phyloP scores from a whole-genome alignment of 2,113 vertebrate species.

The Colossoma macropomum region DNA sequence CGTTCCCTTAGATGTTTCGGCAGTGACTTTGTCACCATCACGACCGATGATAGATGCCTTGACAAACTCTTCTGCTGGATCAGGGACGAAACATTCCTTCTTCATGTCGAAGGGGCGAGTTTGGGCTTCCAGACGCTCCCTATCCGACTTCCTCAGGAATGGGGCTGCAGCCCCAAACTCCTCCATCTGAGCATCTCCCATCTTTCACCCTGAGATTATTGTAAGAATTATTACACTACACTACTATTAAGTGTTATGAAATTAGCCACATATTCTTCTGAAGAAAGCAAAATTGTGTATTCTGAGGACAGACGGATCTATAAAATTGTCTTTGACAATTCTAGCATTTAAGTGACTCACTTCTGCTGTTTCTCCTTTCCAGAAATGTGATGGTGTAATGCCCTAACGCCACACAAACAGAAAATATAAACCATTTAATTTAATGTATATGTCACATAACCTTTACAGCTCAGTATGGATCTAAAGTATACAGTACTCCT shows the following conservation, averaged over 20 bases:
- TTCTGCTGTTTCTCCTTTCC: slow-evolving; percentile 6
- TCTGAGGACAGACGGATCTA: too few relatives aligned
- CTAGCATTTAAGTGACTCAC: too few relatives aligned
- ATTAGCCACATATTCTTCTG: too few relatives aligned
- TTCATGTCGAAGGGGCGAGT: too few relatives aligned
- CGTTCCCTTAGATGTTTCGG: slow-evolving; percentile 77
- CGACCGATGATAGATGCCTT: slow-evolving; percentile 72
- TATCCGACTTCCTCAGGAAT: slow-evolving; percentile 77
- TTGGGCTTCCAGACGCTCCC: slow-evolving; percentile 78
- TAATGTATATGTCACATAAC: too few relatives aligned
- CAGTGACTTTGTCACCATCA: slow-evolving; percentile 81
- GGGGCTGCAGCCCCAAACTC: slow-evolving; percentile 76
- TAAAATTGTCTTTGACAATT: too few relatives aligned
- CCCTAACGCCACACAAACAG: slow-evolving; percentile 1
- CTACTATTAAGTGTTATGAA: neutral
- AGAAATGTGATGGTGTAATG: slow-evolving; percentile 1
- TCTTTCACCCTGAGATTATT: slow-evolving; percentile 53
- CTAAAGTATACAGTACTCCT: neutral
- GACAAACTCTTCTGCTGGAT: slow-evolving; percentile 75
- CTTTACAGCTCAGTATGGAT: neutral
- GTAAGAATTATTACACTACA: neutral
- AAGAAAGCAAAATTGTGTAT: neutral
- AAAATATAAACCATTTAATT: neutral
- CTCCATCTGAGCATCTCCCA: slow-evolving; percentile 71
- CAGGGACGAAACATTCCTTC: slow-evolving; percentile 75